Base-by-base conservation (phyloP, 2,797 vertebrate genomes). In the Carduelis carduelis region DNA sequence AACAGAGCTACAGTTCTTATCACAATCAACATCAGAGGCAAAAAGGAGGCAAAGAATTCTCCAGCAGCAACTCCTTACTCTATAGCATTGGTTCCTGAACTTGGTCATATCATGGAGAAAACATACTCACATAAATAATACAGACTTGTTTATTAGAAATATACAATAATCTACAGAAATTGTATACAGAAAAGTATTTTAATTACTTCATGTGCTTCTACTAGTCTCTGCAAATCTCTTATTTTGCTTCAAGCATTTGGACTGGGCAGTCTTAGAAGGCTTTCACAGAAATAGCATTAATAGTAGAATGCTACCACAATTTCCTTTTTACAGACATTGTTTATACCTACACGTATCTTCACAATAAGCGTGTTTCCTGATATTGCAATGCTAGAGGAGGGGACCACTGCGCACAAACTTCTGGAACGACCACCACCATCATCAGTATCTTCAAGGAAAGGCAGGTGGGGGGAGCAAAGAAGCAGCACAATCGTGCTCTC, bases 391-490 rank as follows among this genome's bases (percentile, higher is more conserved):
- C n/a, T 77, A n/a, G 12, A 52, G 21, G 3, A 70, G 7, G 32
- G 13, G 6, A 34, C 6, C 3, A 44, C 35, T 1, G 9, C 9
- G 7, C 27, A 57, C 11, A 19, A 23, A 68, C 15, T 64, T 79
- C 35, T 78, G 44, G 27, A 92, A 57, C 4, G 2, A 65, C 9
- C n/a, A 74, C 12, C 6, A 65, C 3, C 15, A 63, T 24, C 34
- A 27, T 18, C 20, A 22, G 12, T 11, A 28, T 57, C 12, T 61
- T 60, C 27, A 46, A 63, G 12, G 32, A 55, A 56, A 47, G 17
- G 16, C 11, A 14, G 22, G 3, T 34, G 5, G 2, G 2, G 4
- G 6, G 14, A n/a, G 34, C 16, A 26, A 28, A 49, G 16, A 30
- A 72, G 57, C 22, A 63, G 23, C 12, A 76, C 8, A 84, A 32